These are phyloP conservation scores for Probaryconus sp. DNA, from an alignment of 1,140 invertebrate species.

Conservation along the genomic window DNA sequence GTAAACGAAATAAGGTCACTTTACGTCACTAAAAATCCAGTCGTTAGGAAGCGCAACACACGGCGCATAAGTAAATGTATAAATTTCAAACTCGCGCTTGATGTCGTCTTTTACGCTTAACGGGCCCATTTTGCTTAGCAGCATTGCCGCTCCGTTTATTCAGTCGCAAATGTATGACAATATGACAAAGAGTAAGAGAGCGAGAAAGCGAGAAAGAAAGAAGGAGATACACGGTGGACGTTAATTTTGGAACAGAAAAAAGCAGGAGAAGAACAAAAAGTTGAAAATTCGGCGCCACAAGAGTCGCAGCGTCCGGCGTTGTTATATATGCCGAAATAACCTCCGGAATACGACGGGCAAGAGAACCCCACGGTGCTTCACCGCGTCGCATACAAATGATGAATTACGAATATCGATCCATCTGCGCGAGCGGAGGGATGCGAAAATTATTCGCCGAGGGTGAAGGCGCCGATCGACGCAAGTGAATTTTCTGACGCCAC, in stretches of 20 bases:
- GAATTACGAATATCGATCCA: conserved; percentile 77
- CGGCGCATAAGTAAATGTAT: conserved; percentile 39
- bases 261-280: too few species aligned
- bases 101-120: conserved; percentile 44
- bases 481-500: conserved; percentile 57
- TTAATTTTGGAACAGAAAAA: conserved; percentile 35
- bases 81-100: conserved; percentile 40
- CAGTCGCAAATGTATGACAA: conserved; percentile 35
- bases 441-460: conserved; percentile 59
- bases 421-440: conserved; percentile 39
- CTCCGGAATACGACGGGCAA: conserved; percentile 34
- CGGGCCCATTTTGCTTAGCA: conserved; percentile 48
- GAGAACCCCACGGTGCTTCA: conserved; percentile 62
- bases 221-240: too few species aligned
- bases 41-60: conserved; percentile 8
- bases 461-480: conserved; percentile 53
- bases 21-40: too few species aligned
- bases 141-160: conserved; percentile 45
- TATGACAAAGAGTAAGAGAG: too few species aligned
- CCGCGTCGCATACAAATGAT: conserved; percentile 77
- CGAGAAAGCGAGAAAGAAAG: too few species aligned
- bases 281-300: not conserved
- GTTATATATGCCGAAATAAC: conserved; percentile 33
- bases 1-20: too few species aligned
- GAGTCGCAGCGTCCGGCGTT: not conserved